Conservation (phyloP, 2,797 vertebrate species). For the Remorina albescens region DNA sequence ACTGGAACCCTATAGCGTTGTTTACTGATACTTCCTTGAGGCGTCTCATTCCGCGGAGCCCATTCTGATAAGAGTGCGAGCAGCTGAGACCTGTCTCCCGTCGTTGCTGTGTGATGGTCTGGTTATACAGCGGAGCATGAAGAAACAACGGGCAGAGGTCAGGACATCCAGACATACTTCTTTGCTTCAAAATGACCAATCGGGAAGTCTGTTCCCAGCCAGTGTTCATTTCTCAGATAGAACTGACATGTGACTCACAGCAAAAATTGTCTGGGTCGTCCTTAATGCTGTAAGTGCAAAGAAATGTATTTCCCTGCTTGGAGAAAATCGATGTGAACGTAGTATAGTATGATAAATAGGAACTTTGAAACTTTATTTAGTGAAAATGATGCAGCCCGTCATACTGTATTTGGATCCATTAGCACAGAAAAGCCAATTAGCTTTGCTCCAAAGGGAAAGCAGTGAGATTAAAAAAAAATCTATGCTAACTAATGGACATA, state of each 20-base stretch:
- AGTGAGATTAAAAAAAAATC: too few relatives aligned
- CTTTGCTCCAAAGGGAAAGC: neutral
- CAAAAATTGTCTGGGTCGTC: constrained; percentile 54
- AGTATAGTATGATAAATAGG: constrained; percentile 26
- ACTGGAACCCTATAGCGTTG: constrained; percentile 79
- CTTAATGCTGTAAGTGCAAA: constrained; percentile 38
- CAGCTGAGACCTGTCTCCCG: constrained; percentile 76
- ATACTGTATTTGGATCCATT: neutral
- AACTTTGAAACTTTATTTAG: constrained; percentile 32
- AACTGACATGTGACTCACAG: constrained; percentile 68
- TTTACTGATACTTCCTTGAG: constrained; percentile 92
- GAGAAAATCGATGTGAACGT: constrained; percentile 47
- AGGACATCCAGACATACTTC: constrained; percentile 69
- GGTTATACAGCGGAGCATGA: constrained; percentile 77
- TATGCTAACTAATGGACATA: neutral
- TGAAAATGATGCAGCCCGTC: neutral
- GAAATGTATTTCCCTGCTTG: constrained; percentile 40
- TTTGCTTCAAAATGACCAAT: constrained; percentile 77
- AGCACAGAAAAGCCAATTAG: neutral
- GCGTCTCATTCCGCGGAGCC: constrained; percentile 75
- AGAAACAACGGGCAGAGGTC: constrained; percentile 76
- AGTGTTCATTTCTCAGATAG: constrained; percentile 57
- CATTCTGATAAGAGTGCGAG: constrained; percentile 69
- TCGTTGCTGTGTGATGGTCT: constrained; percentile 70
- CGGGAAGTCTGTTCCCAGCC: constrained; percentile 69